These are phyloP conservation scores for Ylistrum balloti DNA, from an alignment of 1,140 invertebrate species.

Conservation along the genomic window DNA sequence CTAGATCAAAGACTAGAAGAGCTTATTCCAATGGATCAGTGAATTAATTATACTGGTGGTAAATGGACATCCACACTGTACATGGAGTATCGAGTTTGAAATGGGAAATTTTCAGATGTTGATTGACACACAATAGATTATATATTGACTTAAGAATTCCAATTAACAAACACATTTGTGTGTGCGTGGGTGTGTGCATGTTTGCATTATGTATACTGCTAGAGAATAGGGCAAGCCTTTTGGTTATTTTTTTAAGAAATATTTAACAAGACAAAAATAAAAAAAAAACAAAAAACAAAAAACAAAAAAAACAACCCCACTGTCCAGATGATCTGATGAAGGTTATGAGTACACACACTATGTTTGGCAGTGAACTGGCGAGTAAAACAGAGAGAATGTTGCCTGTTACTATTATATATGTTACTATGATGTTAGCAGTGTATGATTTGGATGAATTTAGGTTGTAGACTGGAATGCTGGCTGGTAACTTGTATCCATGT, in stretches of 20 bases:
- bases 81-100: not conserved
- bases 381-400: too few species aligned
- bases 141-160: not conserved
- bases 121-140: not conserved
- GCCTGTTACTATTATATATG: not conserved
- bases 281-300: not conserved
- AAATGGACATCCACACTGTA: not conserved
- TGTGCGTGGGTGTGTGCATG: not conserved
- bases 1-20: slow-evolving; percentile 10
- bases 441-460: not conserved
- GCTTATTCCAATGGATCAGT: not conserved
- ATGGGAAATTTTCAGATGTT: not conserved
- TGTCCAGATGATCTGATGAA: not conserved
- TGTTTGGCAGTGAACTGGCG: not conserved
- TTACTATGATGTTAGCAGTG: not conserved
- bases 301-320: too few species aligned
- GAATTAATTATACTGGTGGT: not conserved
- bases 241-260: slow-evolving; percentile 11
- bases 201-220: not conserved
- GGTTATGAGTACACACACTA: not conserved
- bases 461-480: not conserved
- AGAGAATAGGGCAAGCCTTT: not conserved
- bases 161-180: not conserved
- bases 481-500: not conserved
- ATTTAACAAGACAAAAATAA: not conserved